phyloP scores from a whole-genome alignment of 2,888 invertebrate genomes.

The Chalcosyrphus nemorum region DNA sequence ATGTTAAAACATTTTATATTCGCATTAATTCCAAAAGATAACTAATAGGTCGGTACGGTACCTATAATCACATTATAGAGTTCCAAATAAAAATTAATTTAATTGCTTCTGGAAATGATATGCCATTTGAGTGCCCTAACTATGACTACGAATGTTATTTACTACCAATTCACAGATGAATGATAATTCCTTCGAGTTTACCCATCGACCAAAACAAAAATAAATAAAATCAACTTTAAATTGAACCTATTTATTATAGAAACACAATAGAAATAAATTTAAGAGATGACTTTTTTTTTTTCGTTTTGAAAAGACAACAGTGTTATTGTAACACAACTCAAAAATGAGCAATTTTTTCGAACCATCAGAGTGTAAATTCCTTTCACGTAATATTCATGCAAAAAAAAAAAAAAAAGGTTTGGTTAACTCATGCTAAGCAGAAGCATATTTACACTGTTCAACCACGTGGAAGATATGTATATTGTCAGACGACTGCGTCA shows the following conservation, averaged over 20 bases:
- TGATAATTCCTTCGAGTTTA: not conserved
- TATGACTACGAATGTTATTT: not conserved
- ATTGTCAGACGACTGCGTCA: not conserved
- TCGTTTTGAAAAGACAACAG: not conserved
- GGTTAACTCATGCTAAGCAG: not conserved
- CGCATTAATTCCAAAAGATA: not conserved
- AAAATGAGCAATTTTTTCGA: constrained; percentile 12
- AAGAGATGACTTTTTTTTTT: not conserved
- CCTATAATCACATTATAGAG: not conserved
- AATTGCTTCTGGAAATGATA: not conserved
- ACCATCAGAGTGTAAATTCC: not conserved
- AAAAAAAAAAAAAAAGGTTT: not conserved
- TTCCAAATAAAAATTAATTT: not conserved
- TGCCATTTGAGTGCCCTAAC: not conserved
- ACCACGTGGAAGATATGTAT: constrained; percentile 2
- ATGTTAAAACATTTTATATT: not conserved
- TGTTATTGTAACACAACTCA: constrained; percentile 8
- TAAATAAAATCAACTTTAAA: not conserved
- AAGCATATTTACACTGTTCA: not conserved
- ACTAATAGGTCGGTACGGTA: not conserved
- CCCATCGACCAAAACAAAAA: not conserved
- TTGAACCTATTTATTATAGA: not conserved
- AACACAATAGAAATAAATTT: not conserved
- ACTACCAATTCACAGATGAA: constrained; percentile 19
- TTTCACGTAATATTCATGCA: not conserved